Evolutionary conservation across 2,888 invertebrate species (phyloP).

Genomic region (Pheosia gnoma): DNA sequence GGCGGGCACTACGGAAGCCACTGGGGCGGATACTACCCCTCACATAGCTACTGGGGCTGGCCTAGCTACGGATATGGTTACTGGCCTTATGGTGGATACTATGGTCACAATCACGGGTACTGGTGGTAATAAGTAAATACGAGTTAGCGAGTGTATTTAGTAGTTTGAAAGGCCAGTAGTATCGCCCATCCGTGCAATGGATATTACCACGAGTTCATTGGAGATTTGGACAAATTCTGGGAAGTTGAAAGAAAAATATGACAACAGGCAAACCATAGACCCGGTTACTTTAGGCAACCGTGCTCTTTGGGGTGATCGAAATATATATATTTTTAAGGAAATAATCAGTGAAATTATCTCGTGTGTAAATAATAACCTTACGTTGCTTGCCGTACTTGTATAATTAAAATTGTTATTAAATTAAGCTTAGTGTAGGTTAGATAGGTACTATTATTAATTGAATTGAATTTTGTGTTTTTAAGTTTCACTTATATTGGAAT

Average conservation of each 20-base stretch:
- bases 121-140: constrained; percentile 47
- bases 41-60: constrained; percentile 40
- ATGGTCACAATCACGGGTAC: constrained; percentile 38
- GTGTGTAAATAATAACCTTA: neutral
- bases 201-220: neutral
- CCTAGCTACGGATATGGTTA: constrained; percentile 46
- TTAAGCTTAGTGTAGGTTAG: constrained; percentile 16
- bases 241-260: no score
- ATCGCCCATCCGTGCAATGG: neutral
- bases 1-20: constrained; percentile 53
- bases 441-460: constrained; percentile 6
- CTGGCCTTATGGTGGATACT: constrained; percentile 49
- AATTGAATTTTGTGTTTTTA: constrained; percentile 15
- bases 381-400: constrained; percentile 31
- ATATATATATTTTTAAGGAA: no score
- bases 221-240: neutral
- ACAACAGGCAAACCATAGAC: no score
- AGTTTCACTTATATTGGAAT: neutral
- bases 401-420: constrained; percentile 12
- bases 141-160: neutral
- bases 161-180: neutral
- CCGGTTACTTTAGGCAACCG: no score
- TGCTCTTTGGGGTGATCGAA: no score
- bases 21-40: constrained; percentile 37
- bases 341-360: neutral